Conservation (phyloP, 35 echinoderm and acorn worm species). For the Apostichopus japonicus region DNA sequence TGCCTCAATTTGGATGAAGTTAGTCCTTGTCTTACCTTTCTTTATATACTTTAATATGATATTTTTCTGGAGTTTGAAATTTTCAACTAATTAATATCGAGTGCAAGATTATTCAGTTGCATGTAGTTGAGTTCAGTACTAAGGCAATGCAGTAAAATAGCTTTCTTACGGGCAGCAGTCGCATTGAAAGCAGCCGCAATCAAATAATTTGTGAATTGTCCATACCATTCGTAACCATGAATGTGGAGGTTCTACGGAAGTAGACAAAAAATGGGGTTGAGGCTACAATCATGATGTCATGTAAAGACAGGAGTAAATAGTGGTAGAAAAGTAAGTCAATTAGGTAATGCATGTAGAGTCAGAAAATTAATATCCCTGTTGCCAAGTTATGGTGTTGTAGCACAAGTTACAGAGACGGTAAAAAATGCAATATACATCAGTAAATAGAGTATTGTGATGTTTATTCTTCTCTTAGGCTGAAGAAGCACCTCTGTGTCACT, state of each 20-base stretch:
- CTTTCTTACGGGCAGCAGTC: conserved; percentile 33
- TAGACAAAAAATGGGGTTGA: conserved; percentile 59
- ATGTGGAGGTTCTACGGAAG: conserved; percentile 50
- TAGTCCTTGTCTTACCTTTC: background rate
- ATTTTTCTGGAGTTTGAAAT: background rate
- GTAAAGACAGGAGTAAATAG: background rate
- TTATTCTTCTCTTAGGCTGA: too few species aligned
- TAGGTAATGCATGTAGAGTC: too few species aligned
- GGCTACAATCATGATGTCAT: conserved; percentile 19
- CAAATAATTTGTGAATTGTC: conserved; percentile 49
- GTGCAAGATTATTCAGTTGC: background rate
- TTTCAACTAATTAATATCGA: background rate
- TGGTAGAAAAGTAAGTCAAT: background rate
- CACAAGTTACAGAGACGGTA: too few species aligned
- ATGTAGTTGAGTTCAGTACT: conserved; percentile 25
- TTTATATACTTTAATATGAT: background rate
- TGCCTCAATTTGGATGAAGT: background rate
- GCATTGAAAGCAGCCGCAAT: conserved; percentile 42
- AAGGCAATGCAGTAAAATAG: conserved; percentile 68
- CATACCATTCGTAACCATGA: conserved; percentile 59
- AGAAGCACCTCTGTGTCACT: too few species aligned
- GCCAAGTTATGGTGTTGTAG: background rate
- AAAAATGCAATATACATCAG: too few species aligned
- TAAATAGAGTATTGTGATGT: too few species aligned
- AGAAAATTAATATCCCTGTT: background rate